A percentile compares a stretch with the other conserved stretches of the same genome.
Evolutionary conservation across 2,888 invertebrate genomes (phyloP).

Genomic region (Cephus rjabovi): DNA sequence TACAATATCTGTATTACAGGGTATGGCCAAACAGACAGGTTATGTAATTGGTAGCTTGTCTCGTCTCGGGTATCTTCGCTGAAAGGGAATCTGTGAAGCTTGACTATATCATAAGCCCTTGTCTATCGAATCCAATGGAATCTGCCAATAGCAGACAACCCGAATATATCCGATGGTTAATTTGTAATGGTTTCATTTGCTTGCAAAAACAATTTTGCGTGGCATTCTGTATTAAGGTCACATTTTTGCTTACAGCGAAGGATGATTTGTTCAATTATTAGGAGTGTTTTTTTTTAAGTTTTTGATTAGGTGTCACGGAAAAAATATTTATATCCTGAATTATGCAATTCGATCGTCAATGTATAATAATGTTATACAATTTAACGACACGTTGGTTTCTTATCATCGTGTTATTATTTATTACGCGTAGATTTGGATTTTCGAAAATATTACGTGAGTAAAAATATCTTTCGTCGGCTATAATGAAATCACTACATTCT

Average conservation of each 20-base stretch:
- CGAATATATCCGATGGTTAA: background rate
- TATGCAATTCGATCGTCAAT: background rate
- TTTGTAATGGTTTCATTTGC: background rate
- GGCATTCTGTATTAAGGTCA: background rate
- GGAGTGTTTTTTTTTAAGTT: background rate
- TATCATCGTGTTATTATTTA: too few relatives aligned
- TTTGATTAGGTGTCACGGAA: background rate
- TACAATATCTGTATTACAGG: background rate
- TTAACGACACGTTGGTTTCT: too few relatives aligned
- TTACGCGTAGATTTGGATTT: background rate
- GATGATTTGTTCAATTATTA: background rate
- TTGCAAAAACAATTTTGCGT: background rate
- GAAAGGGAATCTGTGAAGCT: background rate
- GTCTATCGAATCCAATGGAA: background rate
- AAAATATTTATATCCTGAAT: background rate
- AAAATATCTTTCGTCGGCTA: too few relatives aligned
- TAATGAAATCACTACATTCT: background rate
- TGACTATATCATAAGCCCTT: background rate
- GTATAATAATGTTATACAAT: too few relatives aligned
- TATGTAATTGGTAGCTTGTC: slow-evolving; percentile 21
- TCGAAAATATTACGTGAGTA: background rate
- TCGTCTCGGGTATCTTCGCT: background rate
- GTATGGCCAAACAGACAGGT: slow-evolving; percentile 14
- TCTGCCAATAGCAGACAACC: background rate
- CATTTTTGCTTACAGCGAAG: background rate